Percentiles rank a stretch among this genome's conserved stretches.
These are phyloP conservation scores for Sinohyriopsis cumingii DNA, from an alignment of 2,888 invertebrate genomes.

Conservation along the genomic window DNA sequence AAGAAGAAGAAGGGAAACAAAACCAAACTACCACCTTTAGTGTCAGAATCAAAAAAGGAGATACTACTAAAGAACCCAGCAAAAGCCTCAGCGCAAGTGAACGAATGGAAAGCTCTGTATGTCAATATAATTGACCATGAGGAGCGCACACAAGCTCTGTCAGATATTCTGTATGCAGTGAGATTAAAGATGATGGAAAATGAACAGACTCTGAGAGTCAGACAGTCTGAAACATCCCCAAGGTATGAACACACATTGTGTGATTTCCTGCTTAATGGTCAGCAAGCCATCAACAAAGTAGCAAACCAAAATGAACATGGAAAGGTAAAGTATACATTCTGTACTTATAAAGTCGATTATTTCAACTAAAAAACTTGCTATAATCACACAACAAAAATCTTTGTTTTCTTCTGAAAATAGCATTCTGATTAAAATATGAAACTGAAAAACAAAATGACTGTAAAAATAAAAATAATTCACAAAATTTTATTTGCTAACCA, in stretches of 20 bases:
- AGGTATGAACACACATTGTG: constrained; percentile 25
- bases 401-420: constrained; percentile 4
- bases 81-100: constrained; percentile 38
- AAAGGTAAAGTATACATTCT: constrained; percentile 15
- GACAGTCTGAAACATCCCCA: constrained; percentile 22
- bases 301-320: constrained; percentile 27
- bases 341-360: background rate
- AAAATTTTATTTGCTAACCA: no score
- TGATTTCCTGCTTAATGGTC: constrained; percentile 22
- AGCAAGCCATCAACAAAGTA: constrained; percentile 18
- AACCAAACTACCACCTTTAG: no score
- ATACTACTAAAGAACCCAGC: constrained; percentile 18
- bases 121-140: constrained; percentile 44
- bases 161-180: constrained; percentile 54
- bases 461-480: no score
- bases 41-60: no score
- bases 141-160: constrained; percentile 43
- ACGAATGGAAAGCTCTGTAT: constrained; percentile 50
- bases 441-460: no score
- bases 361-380: constrained; percentile 1
- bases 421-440: constrained; percentile 2
- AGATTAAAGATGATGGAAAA: constrained; percentile 52
- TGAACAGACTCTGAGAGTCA: constrained; percentile 48
- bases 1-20: no score
- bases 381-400: background rate